These are phyloP conservation scores for Sula dactylatra DNA, from an alignment of 2,113 vertebrate species.

Conservation along the genomic window DNA sequence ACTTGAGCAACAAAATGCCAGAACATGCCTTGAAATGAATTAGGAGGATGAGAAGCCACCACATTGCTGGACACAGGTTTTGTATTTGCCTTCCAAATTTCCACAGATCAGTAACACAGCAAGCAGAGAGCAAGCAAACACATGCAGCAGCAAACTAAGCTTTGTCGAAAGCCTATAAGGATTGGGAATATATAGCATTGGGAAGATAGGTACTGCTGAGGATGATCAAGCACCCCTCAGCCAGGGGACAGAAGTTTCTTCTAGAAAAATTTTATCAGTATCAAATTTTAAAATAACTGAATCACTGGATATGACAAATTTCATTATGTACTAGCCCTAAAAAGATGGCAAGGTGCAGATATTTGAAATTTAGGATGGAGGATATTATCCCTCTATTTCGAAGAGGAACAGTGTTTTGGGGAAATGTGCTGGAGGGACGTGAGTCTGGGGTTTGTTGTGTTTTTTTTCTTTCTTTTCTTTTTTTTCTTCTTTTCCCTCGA, in stretches of 20 bases:
- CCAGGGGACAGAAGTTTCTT: neutral
- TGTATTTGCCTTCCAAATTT: neutral
- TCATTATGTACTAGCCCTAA: neutral
- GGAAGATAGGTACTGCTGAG: neutral
- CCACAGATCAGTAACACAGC: neutral
- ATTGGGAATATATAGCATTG: neutral
- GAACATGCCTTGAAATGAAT: neutral
- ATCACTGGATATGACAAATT: neutral
- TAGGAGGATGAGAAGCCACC: neutral
- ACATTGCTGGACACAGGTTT: neutral
- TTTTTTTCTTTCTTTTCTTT: neutral
- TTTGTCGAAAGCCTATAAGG: neutral
- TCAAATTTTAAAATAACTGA: neutral
- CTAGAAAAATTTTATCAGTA: neutral
- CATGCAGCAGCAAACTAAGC: neutral
- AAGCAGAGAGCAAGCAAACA: neutral
- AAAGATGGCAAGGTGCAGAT: neutral
- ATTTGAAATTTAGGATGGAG: neutral
- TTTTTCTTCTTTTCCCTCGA: neutral
- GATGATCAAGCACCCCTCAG: neutral
- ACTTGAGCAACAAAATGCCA: neutral
- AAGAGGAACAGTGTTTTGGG: neutral
- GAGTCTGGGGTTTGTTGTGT: too few species aligned
- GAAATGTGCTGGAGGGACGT: neutral
- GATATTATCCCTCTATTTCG: neutral